These are phyloP conservation scores for Acronicta alni DNA, from an alignment of 2,888 invertebrate species.

Conservation along the genomic window DNA sequence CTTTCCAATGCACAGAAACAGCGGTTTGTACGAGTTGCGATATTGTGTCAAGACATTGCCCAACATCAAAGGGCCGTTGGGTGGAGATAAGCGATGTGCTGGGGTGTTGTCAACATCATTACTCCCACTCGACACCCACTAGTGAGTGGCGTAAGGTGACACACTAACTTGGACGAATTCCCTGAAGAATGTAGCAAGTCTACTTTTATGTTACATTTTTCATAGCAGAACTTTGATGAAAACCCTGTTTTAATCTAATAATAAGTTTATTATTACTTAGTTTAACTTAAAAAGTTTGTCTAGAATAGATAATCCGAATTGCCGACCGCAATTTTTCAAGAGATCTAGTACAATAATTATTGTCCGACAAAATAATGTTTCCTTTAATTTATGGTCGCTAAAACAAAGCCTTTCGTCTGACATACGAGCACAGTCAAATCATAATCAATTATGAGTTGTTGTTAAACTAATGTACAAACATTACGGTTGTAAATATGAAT, in stretches of 20 bases:
- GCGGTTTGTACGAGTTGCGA: constrained; percentile 24
- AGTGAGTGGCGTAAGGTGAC: constrained; percentile 28
- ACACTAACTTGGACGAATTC: constrained; percentile 12
- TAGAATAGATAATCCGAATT: too few relatives aligned
- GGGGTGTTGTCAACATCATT: constrained; percentile 59
- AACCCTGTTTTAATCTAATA: too few relatives aligned
- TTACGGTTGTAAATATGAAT: constrained; percentile 37
- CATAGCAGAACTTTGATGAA: too few relatives aligned
- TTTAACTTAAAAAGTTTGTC: too few relatives aligned
- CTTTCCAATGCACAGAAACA: constrained; percentile 34
- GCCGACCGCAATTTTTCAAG: background rate
- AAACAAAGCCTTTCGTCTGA: constrained; percentile 26
- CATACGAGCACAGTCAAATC: constrained; percentile 17
- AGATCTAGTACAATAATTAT: background rate
- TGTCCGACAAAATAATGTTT: constrained; percentile 14
- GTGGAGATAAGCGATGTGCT: constrained; percentile 36
- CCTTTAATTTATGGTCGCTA: constrained; percentile 21
- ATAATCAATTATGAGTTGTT: constrained; percentile 24
- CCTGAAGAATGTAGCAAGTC: constrained; percentile 21
- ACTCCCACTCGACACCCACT: constrained; percentile 63
- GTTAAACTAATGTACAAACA: constrained; percentile 24
- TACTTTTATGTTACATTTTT: too few relatives aligned
- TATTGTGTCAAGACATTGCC: constrained; percentile 31
- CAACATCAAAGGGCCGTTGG: constrained; percentile 50
- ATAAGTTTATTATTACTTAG: too few relatives aligned